phyloP scores from a whole-genome alignment of 2,888 invertebrate species.

The Pachycephus smyrnensis region DNA sequence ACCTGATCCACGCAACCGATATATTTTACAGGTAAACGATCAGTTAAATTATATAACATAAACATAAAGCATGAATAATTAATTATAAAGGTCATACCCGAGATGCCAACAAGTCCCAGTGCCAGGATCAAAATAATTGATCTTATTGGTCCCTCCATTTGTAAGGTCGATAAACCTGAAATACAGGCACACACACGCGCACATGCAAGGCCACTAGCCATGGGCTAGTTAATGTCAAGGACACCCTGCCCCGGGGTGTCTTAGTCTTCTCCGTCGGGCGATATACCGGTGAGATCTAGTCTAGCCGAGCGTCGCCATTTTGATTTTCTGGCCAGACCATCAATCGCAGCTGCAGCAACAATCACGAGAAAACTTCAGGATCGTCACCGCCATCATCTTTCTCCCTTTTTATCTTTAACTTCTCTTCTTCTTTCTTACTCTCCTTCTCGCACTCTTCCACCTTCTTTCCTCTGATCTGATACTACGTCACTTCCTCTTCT shows the following conservation, averaged over 20 bases:
- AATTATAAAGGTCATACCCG: not conserved
- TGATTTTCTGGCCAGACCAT: slow-evolving; percentile 34
- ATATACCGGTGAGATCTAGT: slow-evolving; percentile 4
- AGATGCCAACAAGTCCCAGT: slow-evolving; percentile 6
- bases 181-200: not conserved
- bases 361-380: slow-evolving; percentile 28
- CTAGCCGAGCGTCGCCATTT: slow-evolving; percentile 47
- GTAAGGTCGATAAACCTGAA: slow-evolving; percentile 7
- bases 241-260: slow-evolving; percentile 15
- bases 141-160: slow-evolving; percentile 17
- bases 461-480: slow-evolving; percentile 17
- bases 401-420: slow-evolving; percentile 13
- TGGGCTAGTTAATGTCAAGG: slow-evolving; percentile 12
- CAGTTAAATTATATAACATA: not conserved
- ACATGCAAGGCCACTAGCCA: slow-evolving; percentile 7
- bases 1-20: not conserved
- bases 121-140: not conserved
- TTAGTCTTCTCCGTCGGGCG: not conserved
- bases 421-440: slow-evolving; percentile 16
- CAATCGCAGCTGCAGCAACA: slow-evolving; percentile 25
- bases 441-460: slow-evolving; percentile 23
- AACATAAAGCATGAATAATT: not conserved
- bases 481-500: slow-evolving; percentile 11
- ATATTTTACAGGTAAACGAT: not conserved
- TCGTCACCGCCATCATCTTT: slow-evolving; percentile 30